Base-by-base conservation (phyloP, 2,113 vertebrate genomes). In the Glareola pratincola region DNA sequence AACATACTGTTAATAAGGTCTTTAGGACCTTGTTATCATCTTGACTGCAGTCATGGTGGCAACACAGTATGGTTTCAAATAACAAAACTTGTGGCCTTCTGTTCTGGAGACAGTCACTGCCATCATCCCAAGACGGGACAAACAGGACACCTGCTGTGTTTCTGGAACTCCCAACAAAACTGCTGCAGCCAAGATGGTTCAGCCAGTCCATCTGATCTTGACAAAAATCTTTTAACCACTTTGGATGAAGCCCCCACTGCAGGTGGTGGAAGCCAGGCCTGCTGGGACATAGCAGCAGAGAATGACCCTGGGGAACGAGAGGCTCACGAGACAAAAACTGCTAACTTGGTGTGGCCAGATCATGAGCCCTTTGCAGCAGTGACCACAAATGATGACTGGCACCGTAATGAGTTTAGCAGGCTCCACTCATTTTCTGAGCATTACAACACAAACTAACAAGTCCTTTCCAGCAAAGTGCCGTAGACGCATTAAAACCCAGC, bases 381-480 rank as follows among this genome's bases (percentile, higher is more conserved):
- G 62, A 76, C 75, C 82, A 90, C 78, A 62, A 83, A 50, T 0
- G 8, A 89, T 30, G 92, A 88, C 27, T 17, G 59, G 63, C 82
- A 93, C 71, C 66, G 66, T 92, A 92, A 88, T 14, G 71, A 92
- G 71, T 53, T 96, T 26, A 80, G 75, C 91, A 94, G 66, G 79
- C 80, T 95, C 90, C 27, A 22, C 72, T 76, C 62, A 34, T 90
- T 77, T 85, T 47, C 78, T 93, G 63, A 93, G 88, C 78, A 30
- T 51, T 76, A 72, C 71, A 82, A 67, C 88, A 48, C 48, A 59
- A 85, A 60, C 66, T 43, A 82, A 39, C 53, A 60, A 85, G 75
- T 76, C 57, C 71, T 88, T 47, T 74, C 69, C 90, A 92, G 85
- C 43, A 73, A 84, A 86, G 67, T 41, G 16, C 69, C 1, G 1